Conservation (phyloP, 1,140 invertebrate species). For the Zaprionus africanus region DNA sequence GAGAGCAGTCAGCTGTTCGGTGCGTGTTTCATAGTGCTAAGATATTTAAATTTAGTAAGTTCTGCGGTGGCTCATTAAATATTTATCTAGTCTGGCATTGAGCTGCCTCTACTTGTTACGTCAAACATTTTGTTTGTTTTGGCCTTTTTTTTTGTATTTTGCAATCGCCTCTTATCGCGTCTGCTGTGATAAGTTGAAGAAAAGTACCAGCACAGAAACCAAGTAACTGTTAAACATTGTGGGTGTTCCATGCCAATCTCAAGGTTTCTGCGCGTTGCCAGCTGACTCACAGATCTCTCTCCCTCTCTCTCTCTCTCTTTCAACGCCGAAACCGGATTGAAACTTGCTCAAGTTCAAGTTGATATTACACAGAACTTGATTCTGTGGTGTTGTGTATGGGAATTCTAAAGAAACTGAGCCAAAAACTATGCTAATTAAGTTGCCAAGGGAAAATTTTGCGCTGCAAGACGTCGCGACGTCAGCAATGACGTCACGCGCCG, state of each 20-base stretch:
- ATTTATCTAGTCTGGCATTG: slow-evolving; percentile 40
- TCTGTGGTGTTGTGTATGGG: slow-evolving; percentile 30
- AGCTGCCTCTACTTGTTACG: slow-evolving; percentile 24
- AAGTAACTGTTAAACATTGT: slow-evolving; percentile 13
- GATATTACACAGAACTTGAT: slow-evolving; percentile 40
- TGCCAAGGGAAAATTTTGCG: slow-evolving; percentile 18
- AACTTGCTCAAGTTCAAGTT: slow-evolving; percentile 47
- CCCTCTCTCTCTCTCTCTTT: too few species aligned
- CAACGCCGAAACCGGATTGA: slow-evolving; percentile 31
- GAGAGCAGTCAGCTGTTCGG: slow-evolving; percentile 36
- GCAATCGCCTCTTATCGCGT: slow-evolving; percentile 21
- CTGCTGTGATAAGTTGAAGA: slow-evolving; percentile 26
- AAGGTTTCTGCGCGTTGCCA: slow-evolving; percentile 20
- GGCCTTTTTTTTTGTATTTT: slow-evolving; percentile 7
- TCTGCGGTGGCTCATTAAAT: slow-evolving; percentile 29
- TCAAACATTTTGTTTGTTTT: slow-evolving; percentile 28
- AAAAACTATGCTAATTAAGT: slow-evolving; percentile 38
- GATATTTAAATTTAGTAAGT: slow-evolving; percentile 31
- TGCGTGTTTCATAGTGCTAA: slow-evolving; percentile 27
- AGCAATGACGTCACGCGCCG: slow-evolving; percentile 35
- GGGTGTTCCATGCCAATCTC: slow-evolving; percentile 12
- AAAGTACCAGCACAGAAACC: slow-evolving; percentile 26
- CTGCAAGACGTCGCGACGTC: neutral
- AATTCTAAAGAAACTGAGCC: slow-evolving; percentile 25
- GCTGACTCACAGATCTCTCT: slow-evolving; percentile 29